These are phyloP conservation scores for Cantharis rufa DNA, from an alignment of 2,888 invertebrate genomes.

Conservation along the genomic window DNA sequence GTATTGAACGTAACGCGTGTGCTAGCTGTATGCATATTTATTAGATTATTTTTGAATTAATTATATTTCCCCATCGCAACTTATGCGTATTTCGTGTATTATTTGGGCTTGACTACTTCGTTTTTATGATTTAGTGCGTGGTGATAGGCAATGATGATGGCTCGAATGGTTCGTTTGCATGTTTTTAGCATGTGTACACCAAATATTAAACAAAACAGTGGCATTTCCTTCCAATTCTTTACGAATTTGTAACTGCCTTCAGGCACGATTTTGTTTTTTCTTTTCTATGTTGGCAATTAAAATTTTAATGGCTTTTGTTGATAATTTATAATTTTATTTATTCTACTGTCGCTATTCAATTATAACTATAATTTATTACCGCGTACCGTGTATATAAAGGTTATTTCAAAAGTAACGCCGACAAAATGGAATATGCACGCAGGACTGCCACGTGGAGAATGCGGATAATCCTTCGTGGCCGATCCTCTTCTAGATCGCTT, in stretches of 20 bases:
- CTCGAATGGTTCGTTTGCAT: conserved; percentile 34
- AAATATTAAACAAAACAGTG: conserved; percentile 33
- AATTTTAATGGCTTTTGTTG: conserved; percentile 23
- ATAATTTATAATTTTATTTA: background rate
- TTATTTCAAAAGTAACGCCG: background rate
- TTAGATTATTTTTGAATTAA: conserved; percentile 30
- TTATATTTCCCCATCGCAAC: conserved; percentile 19
- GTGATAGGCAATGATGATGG: conserved; percentile 35
- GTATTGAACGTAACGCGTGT: conserved; percentile 17
- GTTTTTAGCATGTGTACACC: conserved; percentile 35
- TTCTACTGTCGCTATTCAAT: background rate
- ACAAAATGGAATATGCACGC: background rate
- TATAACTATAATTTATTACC: background rate
- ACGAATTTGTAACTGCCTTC: conserved; percentile 30
- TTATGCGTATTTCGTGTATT: conserved; percentile 25
- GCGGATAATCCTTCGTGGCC: background rate
- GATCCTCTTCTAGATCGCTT: no score
- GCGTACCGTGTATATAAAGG: background rate
- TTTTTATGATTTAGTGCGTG: conserved; percentile 38
- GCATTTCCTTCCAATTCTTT: conserved; percentile 30
- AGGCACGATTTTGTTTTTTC: conserved; percentile 30
- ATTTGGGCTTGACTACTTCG: conserved; percentile 20
- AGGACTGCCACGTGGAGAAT: background rate
- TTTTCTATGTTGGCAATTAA: conserved; percentile 25
- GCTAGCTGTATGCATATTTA: conserved; percentile 24